Evolutionary conservation across 2,888 invertebrate genomes (phyloP), one percentile per base, ranked within the genome.

Genomic region (Rhabditophanes sp.): DNA sequence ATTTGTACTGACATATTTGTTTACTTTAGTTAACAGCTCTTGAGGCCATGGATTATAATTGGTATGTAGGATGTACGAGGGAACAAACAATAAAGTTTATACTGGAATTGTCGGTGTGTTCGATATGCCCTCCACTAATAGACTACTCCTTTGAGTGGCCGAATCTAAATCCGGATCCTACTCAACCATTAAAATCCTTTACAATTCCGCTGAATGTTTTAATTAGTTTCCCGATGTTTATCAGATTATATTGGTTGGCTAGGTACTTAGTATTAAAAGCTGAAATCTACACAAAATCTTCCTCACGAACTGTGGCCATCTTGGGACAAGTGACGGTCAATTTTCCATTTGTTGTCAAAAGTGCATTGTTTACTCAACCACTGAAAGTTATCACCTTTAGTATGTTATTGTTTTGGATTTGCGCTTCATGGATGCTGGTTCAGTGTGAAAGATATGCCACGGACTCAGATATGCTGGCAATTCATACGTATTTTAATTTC

Each of bases 331-430:
- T 93, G 69, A 85, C 88, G 74, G 93, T 96, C 75, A 71, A 72
- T 50, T 90, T 90, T 69, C 79, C 72, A 43, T 88, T 83, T 72
- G 87, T 87, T 64, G 75, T 88, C 66, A 88, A 88, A 74, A 96
- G 93, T 46, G 75, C 96, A 59, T 90, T 99, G 90, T 93, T 93
- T 68, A 90, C 93, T 69, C 90, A 90, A 69, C 96, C 96, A 34
- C 70, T 93, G 79, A 69, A 87, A 78, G 87, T 96, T 58, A 76
- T 99, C 61, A 75, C 90, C 64, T 88, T 90, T 54, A 88, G 90
- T 74, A 90, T 93, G 82, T 82, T 96, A 52, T 87, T 88, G 9
- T 74, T 96, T 49, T 96, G 96, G 96, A 87, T 93, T 69, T 87
- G 90, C 61, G 88, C 90, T 53, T 87, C 85, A 65, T 96, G 96